Conservation (phyloP, 2,888 invertebrate genomes). For the Cyaniris semiargus region DNA sequence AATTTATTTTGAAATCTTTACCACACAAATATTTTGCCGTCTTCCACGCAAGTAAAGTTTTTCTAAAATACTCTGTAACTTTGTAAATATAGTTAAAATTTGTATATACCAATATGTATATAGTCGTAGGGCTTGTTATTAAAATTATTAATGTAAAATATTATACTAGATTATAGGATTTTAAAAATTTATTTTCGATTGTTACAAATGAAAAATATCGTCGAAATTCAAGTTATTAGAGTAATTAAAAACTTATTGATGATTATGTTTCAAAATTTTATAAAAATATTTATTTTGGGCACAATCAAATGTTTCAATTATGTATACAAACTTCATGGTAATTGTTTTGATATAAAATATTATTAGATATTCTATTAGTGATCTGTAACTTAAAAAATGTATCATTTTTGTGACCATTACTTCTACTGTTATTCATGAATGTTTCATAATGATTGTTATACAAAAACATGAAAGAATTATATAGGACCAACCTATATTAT, state of each 20-base stretch:
- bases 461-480: not conserved
- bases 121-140: constrained; percentile 25
- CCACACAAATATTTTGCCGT: not conserved
- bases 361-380: not conserved
- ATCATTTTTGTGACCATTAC: not conserved
- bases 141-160: constrained; percentile 8
- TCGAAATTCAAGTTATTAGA: not conserved
- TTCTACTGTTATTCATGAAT: not conserved
- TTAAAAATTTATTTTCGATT: not conserved
- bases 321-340: not conserved
- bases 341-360: not conserved
- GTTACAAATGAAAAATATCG: not conserved
- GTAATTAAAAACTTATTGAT: not conserved
- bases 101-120: constrained; percentile 31
- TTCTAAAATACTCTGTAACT: not conserved
- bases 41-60: constrained; percentile 8
- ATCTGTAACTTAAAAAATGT: not conserved
- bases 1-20: not conserved
- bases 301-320: not conserved
- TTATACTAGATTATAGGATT: not conserved
- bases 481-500: constrained; percentile 12
- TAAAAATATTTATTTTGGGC: not conserved
- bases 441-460: not conserved
- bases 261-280: not conserved
- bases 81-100: constrained; percentile 29